Base-by-base conservation (phyloP, 2,797 vertebrate species). In the Leptodactylus fallax region DNA sequence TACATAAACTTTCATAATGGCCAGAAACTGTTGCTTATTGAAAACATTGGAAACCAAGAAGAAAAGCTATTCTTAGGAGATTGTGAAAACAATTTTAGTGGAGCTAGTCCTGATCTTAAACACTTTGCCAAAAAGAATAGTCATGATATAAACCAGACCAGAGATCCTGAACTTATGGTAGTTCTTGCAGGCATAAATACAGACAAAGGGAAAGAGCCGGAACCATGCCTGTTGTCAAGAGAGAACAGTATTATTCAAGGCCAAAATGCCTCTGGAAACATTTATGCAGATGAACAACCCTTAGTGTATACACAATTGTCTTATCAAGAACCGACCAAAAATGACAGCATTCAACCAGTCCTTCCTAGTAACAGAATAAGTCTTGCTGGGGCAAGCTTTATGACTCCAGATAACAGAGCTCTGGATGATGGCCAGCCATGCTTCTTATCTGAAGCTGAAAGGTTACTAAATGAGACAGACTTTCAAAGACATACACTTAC, bases 1-100 rank as follows among this genome's bases (percentile, higher is more conserved):
- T 99, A 97, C 87, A 93, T 98, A 89, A 95, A 98, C 77, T 93
- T 94, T 82, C 95, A 93, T 25, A 94, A 96, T 23, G 98, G 98
- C 85, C 95, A 97, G 87, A 95, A 95, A 49, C 87, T 99, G 90
- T 95, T 99, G 81, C 90, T 98, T 3, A 92, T 98, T 3, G 96
- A 98, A 83, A 92, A 92, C 12, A 94, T 96, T 85, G 81, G 98
- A 80, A 89, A 14, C 16, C 85, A 16, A 56, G 79, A 91, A 25
- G 19, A 91, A 2, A 88, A 92, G 88, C 60, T 80, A 47, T 79
- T 93, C 63, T 67, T 82, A 55, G 85, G 81, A 51, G 87, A 81
- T 3, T 83, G 85, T 60, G 90, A 36, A 81, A 87, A 89, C 0
- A 90, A 89, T 6, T 90, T 82, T 76, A 14, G 21, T 61, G 67